phyloP scores from a whole-genome alignment of 2,113 vertebrate genomes.

The Entelurus aequoreus region DNA sequence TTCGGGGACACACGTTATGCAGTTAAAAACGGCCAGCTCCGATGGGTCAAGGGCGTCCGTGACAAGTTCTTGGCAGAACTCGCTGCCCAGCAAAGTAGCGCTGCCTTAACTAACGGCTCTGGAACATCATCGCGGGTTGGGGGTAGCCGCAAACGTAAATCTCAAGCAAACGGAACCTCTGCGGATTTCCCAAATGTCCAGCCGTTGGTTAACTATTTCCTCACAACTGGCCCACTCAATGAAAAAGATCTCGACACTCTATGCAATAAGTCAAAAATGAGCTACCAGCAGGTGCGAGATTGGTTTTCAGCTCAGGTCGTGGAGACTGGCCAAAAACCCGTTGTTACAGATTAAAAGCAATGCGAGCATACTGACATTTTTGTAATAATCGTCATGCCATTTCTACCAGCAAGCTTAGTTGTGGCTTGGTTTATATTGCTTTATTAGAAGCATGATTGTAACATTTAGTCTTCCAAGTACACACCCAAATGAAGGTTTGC shows the following conservation, averaged over 20 bases:
- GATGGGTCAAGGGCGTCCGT: constrained; percentile 79
- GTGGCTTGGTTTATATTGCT: constrained; percentile 54
- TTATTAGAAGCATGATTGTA: constrained; percentile 57
- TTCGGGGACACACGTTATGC: constrained; percentile 90
- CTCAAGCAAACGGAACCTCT: constrained; percentile 38
- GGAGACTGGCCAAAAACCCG: constrained; percentile 64
- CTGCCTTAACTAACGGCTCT: constrained; percentile 39
- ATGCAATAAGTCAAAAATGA: constrained; percentile 76
- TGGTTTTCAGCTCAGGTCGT: constrained; percentile 78
- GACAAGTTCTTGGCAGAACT: constrained; percentile 73
- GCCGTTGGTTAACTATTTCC: constrained; percentile 62
- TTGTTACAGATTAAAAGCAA: constrained; percentile 38
- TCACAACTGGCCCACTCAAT: constrained; percentile 56
- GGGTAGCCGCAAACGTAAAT: constrained; percentile 64
- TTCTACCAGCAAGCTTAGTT: constrained; percentile 31
- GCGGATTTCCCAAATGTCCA: constrained; percentile 55
- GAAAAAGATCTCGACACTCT: constrained; percentile 75
- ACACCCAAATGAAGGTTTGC: constrained; percentile 46
- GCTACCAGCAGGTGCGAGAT: constrained; percentile 78
- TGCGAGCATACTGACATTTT: constrained; percentile 23
- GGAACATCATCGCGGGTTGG: constrained; percentile 39
- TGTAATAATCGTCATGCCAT: constrained; percentile 20
- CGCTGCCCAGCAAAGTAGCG: constrained; percentile 58
- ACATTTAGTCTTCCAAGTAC: constrained; percentile 54
- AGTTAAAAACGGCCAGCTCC: constrained; percentile 85